Evolutionary conservation across 2,888 invertebrate genomes (phyloP), one percentile per base, ranked within the genome.

Genomic region (Parelbella ahira): DNA sequence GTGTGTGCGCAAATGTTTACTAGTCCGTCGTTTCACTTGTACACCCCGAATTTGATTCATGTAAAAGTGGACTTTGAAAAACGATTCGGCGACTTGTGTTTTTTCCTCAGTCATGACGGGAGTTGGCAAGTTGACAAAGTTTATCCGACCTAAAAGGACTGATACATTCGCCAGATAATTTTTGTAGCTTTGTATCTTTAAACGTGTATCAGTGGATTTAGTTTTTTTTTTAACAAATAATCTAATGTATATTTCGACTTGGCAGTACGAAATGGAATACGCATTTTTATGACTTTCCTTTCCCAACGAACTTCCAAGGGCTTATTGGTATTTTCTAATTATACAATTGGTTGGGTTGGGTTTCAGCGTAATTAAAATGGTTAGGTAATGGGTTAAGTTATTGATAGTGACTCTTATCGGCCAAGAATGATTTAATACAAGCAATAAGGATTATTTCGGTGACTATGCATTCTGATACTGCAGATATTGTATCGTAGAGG

Each of bases 51-150:
- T 53, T 55, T 51, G 56, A 55, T 60, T 60, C 54, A 56, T 55
- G 53, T 48, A 47, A 52, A 48, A 53, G 49, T 52, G 56, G 52
- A 56, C 53, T 51, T 51, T 57, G 56, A 57, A 53, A 53, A 57
- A 57, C 53, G 53, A 54, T 51, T 45, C 25, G 50, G 37, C 37
- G 47, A 49, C 43, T 52, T 49, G 50, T 52, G 49, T 53, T 54
- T 52, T 52, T 55, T 44, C 41, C 50, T 51, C 46, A 52, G 49
- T 41, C 53, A 33, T 33, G 49, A 48, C 48, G 52, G 39, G 48
- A 57, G 50, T 54, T 56, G 47, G 48, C 42, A 45, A 44, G 42
- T 43, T 43, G 43, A 43, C 43, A 36, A 36, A 43, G 36, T 36
- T 42, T 33, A 28, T 42, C 28, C 34, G 28, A 42, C 34, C 41